phyloP scores from a whole-genome alignment of 64 coral and sea anemone species.

The Montipora efflorescens region DNA sequence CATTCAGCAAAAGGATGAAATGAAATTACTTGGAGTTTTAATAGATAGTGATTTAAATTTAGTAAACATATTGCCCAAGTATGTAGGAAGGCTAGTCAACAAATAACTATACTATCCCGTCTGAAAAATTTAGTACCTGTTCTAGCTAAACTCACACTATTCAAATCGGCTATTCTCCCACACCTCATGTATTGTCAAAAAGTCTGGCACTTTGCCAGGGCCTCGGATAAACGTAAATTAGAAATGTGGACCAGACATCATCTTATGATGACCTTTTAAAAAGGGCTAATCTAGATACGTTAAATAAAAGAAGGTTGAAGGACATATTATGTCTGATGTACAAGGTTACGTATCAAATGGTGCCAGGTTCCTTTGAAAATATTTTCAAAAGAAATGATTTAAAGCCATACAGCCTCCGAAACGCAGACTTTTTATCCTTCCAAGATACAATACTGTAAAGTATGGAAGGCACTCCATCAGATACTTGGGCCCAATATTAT shows the following conservation, averaged over 20 bases:
- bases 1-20: conserved; percentile 14
- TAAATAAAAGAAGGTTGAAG: conserved; percentile 38
- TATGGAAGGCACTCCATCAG: conserved; percentile 60
- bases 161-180: conserved; percentile 26
- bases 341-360: conserved; percentile 9
- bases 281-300: conserved; percentile 1
- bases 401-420: conserved; percentile 34
- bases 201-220: conserved; percentile 41
- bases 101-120: conserved; percentile 54
- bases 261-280: conserved; percentile 26
- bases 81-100: conserved; percentile 56
- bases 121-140: conserved; percentile 70
- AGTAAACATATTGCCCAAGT: conserved; percentile 35
- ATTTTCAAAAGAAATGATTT: not conserved
- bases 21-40: conserved; percentile 40
- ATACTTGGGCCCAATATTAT: conserved; percentile 38
- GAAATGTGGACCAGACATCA: conserved; percentile 20
- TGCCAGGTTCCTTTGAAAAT: conserved; percentile 27
- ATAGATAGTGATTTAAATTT: conserved; percentile 41
- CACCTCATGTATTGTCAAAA: conserved; percentile 32
- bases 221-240: conserved; percentile 24
- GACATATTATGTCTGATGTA: conserved; percentile 49
- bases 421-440: conserved; percentile 27
- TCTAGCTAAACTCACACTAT: conserved; percentile 61
- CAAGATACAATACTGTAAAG: conserved; percentile 35